Base-by-base conservation (phyloP, 1,140 invertebrate genomes). In the Caenorhabditis tropicalis region DNA sequence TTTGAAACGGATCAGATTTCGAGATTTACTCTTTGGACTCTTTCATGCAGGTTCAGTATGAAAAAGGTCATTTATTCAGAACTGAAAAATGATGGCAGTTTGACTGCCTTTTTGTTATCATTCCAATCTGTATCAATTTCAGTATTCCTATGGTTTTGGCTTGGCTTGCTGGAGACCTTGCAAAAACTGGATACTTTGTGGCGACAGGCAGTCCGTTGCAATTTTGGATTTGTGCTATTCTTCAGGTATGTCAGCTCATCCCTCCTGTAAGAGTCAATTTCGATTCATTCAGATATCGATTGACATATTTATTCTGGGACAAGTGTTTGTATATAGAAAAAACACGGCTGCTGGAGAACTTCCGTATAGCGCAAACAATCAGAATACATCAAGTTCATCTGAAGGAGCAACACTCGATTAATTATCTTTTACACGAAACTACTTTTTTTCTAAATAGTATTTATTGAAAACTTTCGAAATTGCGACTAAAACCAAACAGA, bases 391-490 rank as follows among this genome's bases (percentile, higher is more conserved):
- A 98, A 93, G 95, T 99, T 87, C 93, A 99, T 53, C 94, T 36
- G 96, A 88, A 99, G 99, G 89, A 97, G 99, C 91, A 98, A 97
- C 15, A 99, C 99, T 93, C 99, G 99, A 91, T 99, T 99, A 97
- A 98, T 31, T 24, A 24, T 24, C 65, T 16, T 21, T 0, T 15
- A 15, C n/a, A 24, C 16, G 19, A 29, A 36, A 12, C 1, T 46
- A n/a, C 19, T 15, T 43, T 74, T 12, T 12, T 2, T 36, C 36
- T 21, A 12, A 36, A 65, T 74, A 74, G 65, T 74, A 74, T 74
- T 46, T 74, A 74, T 74, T 74, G 65, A 43, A 36, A 43, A 74
- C 36, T 43, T 74, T 74, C n/a, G 21, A 74, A 65, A 19, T 27
- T 36, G 33, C 16, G 24, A 36, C 1, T 15, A 36, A 33, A 65